phyloP scores from a whole-genome alignment of 2,888 invertebrate species.

The Hemicrepidius hirtus region DNA sequence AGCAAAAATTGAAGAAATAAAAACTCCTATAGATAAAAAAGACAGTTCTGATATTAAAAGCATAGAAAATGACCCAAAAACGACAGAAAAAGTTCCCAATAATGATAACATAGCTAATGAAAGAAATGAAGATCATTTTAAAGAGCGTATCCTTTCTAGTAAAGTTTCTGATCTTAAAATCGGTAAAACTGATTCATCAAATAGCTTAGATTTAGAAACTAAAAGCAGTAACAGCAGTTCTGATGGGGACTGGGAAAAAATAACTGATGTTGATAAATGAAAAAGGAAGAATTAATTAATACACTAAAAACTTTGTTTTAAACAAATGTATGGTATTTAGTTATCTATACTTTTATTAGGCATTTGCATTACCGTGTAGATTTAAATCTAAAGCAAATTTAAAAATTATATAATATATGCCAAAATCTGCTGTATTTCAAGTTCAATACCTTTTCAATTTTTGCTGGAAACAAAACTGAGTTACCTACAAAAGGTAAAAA shows the following conservation, averaged over 20 bases:
- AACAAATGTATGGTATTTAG: neutral
- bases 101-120: slow-evolving; percentile 44
- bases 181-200: slow-evolving; percentile 62
- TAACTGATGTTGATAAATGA: slow-evolving; percentile 66
- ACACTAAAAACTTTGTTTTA: neutral
- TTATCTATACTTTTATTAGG: slow-evolving; percentile 7
- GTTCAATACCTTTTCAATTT: too few relatives aligned
- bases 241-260: slow-evolving; percentile 73
- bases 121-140: slow-evolving; percentile 47
- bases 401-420: too few relatives aligned
- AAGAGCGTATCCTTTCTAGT: slow-evolving; percentile 45
- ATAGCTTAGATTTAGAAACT: slow-evolving; percentile 64
- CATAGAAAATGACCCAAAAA: slow-evolving; percentile 8
- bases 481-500: too few relatives aligned
- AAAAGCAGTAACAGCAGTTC: slow-evolving; percentile 68
- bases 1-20: slow-evolving; percentile 39
- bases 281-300: neutral
- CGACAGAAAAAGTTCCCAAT: neutral
- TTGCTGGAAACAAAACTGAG: too few relatives aligned
- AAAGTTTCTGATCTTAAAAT: slow-evolving; percentile 53
- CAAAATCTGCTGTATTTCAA: too few relatives aligned
- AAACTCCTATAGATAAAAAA: slow-evolving; percentile 45
- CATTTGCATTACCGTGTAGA: too few relatives aligned
- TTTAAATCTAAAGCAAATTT: too few relatives aligned
- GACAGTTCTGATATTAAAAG: slow-evolving; percentile 15